These are phyloP conservation scores for Gorilla gorilla DNA, from an alignment of 2,113 vertebrate genomes.

Conservation along the genomic window DNA sequence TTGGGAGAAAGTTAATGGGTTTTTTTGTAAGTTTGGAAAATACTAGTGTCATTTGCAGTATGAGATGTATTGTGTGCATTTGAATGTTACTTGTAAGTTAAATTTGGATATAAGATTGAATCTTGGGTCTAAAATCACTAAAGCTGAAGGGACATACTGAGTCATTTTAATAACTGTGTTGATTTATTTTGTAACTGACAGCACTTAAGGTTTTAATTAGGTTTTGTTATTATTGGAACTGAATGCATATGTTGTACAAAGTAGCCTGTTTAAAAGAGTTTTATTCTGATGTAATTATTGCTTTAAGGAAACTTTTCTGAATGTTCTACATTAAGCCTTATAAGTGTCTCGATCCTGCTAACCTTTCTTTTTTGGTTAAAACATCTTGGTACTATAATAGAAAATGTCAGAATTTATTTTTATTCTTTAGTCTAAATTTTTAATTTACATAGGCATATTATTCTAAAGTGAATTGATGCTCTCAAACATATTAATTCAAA, in stretches of 20 bases:
- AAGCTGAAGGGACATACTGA: neutral
- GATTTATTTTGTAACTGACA: neutral
- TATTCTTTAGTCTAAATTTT: conserved; percentile 2
- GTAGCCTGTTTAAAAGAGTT: neutral
- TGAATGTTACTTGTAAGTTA: neutral
- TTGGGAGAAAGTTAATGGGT: neutral
- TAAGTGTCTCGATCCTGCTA: neutral
- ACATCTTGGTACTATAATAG: neutral
- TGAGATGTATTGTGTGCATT: neutral
- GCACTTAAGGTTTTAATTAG: neutral
- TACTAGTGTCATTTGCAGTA: neutral
- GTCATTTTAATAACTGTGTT: neutral
- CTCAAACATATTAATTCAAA: neutral
- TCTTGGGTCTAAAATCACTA: neutral
- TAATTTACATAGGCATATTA: neutral
- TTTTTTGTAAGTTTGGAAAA: neutral
- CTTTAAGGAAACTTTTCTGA: neutral
- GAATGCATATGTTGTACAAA: neutral
- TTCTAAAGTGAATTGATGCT: neutral
- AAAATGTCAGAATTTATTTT: neutral
- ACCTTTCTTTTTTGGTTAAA: neutral
- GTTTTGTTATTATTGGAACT: neutral
- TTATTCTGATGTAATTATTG: neutral
- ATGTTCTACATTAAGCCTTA: neutral
- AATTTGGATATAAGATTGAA: conserved; percentile 3